phyloP scores from a whole-genome alignment of 2,797 vertebrate species.

The Cynopterus sphinx region DNA sequence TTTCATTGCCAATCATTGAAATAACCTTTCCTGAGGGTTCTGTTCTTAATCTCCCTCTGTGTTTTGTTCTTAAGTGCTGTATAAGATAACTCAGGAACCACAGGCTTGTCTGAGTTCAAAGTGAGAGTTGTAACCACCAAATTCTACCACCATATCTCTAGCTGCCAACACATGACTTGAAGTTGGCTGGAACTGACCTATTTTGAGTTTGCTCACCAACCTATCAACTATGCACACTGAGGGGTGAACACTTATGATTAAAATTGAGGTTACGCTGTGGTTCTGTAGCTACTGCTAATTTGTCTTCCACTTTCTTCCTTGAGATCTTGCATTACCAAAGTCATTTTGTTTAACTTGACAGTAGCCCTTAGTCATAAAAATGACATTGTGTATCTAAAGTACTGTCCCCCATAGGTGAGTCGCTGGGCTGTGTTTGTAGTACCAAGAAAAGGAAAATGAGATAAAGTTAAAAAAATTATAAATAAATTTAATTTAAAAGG shows the following conservation, averaged over 20 bases:
- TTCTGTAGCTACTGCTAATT: constrained; percentile 35
- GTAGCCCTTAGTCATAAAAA: neutral
- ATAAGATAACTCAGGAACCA: constrained; percentile 52
- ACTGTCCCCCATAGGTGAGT: neutral
- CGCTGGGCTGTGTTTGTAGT: neutral
- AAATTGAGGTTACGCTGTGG: constrained; percentile 67
- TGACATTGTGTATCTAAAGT: neutral
- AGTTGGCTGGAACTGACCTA: constrained; percentile 63
- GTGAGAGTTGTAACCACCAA: constrained; percentile 43
- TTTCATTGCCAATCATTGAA: neutral
- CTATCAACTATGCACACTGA: constrained; percentile 61
- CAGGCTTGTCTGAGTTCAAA: constrained; percentile 61
- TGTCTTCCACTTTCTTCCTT: constrained; percentile 39
- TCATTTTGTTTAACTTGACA: constrained; percentile 7
- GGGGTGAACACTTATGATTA: constrained; percentile 65
- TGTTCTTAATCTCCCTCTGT: neutral
- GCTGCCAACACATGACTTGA: constrained; percentile 51
- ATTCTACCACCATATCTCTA: constrained; percentile 1
- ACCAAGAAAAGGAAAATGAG: neutral
- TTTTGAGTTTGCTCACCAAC: constrained; percentile 63
- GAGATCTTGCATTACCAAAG: neutral
- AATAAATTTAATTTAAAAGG: neutral
- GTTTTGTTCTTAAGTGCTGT: constrained; percentile 33
- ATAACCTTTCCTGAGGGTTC: neutral
- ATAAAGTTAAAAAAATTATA: neutral